Base-by-base conservation (phyloP, 1,140 invertebrate species). In the Pectinophora gossypiella region DNA sequence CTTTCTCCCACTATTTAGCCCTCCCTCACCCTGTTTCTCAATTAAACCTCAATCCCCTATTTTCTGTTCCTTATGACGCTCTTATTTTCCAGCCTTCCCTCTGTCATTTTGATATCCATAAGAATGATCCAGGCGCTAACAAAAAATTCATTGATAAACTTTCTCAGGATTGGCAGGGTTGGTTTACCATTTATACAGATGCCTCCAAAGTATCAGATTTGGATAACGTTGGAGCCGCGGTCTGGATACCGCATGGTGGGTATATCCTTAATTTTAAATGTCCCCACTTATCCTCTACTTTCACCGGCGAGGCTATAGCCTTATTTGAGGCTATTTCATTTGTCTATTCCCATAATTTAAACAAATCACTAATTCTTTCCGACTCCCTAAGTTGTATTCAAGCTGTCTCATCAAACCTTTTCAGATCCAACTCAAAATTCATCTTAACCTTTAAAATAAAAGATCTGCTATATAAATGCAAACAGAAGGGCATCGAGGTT, bases 281-380 rank as follows among this genome's bases (percentile, higher is more conserved):
- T 23, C 22, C 22, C 10, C 47, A 23, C 22, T 23, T 5, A 23
- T 5, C 4, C 10, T 23, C 10, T 10, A 10, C 4, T 23, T 5
- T 23, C 10, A 4, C 10, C 22, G 4, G 22, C 4, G 22, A 23
- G 10, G 22, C 22, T 10, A 23, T 5, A 5, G 22, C 44, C 12
- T 12, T 46, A 5, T 22, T 46, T 7, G 44, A 46, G 16, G 44
- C 44, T 4, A 12, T 21, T 2, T 27, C 22, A 7, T 46, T 5
- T 20, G 18, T 46, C 22, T 12, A 46, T 6, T 46, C 20, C 19
- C 44, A 46, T 18, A 18, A 46, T 12, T 1, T 46, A 12, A n/a
- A 46, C 13, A 46, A 46, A 27, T 21, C 44, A 10, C 9, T 46
- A 10, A 46, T 46, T 22, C 22, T 46, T 5, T 15, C 44, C n/a